phyloP scores from a whole-genome alignment of 2,113 vertebrate species.

The Murina feae region DNA sequence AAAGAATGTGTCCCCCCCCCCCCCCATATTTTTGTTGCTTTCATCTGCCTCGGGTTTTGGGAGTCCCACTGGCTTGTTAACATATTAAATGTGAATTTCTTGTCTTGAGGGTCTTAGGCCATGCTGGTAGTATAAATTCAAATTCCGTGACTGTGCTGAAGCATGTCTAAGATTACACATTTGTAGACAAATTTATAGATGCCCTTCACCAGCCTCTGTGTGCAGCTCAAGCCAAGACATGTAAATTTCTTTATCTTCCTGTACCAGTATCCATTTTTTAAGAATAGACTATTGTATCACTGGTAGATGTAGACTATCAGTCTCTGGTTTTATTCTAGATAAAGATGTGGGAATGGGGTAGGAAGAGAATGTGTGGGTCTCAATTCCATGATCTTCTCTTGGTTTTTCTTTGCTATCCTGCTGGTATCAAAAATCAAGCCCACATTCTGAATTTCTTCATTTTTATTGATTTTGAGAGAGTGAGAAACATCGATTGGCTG shows the following conservation, averaged over 20 bases:
- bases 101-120: neutral
- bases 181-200: neutral
- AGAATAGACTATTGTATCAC: neutral
- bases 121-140: neutral
- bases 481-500: too few species aligned
- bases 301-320: neutral
- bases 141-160: neutral
- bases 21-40: neutral
- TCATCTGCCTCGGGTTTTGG: neutral
- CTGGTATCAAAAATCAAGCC: neutral
- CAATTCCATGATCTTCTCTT: neutral
- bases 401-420: neutral
- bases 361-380: neutral
- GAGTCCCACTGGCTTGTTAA: neutral
- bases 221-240: neutral
- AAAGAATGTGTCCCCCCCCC: neutral
- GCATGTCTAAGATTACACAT: neutral
- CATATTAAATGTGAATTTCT: neutral
- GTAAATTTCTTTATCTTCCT: neutral
- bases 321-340: neutral
- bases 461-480: too few species aligned
- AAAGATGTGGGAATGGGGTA: neutral
- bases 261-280: neutral
- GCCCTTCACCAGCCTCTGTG: neutral
- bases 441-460: neutral